These are phyloP conservation scores for Microtus montanus DNA, from an alignment of 2,113 vertebrate species.

Conservation along the genomic window DNA sequence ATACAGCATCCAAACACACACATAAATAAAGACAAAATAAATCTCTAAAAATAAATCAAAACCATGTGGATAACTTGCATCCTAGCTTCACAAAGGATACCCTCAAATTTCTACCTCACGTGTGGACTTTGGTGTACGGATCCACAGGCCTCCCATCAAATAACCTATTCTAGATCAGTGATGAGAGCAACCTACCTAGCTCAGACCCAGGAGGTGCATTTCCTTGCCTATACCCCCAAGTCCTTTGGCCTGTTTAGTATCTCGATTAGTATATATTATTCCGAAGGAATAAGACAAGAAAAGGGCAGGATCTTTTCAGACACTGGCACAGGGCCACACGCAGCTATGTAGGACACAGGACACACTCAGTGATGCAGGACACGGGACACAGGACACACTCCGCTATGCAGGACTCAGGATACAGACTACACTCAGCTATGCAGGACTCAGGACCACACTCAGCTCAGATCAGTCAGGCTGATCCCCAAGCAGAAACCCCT, in stretches of 20 bases:
- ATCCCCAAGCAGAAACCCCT: not conserved
- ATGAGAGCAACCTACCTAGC: not conserved
- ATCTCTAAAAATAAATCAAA: not conserved
- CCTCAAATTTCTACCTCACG: not conserved
- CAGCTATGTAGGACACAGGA: not conserved
- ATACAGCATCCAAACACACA: not conserved
- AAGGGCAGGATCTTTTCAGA: not conserved
- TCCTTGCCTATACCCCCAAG: not conserved
- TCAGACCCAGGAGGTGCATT: rapidly evolving
- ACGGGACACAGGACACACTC: no score
- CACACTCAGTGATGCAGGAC: not conserved
- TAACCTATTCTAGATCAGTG: not conserved
- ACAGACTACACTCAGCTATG: not conserved
- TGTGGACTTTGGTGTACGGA: not conserved
- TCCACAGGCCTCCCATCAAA: not conserved
- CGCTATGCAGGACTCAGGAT: not conserved
- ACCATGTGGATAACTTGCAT: not conserved
- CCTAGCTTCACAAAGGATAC: not conserved
- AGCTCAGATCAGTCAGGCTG: not conserved
- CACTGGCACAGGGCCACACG: not conserved
- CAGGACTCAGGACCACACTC: not conserved
- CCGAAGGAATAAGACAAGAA: not conserved
- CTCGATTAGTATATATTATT: not conserved
- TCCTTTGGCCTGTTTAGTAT: not conserved
- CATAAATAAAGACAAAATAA: not conserved